phyloP scores from a whole-genome alignment of 2,888 invertebrate species.

The Dryocosmus kuriphilus region DNA sequence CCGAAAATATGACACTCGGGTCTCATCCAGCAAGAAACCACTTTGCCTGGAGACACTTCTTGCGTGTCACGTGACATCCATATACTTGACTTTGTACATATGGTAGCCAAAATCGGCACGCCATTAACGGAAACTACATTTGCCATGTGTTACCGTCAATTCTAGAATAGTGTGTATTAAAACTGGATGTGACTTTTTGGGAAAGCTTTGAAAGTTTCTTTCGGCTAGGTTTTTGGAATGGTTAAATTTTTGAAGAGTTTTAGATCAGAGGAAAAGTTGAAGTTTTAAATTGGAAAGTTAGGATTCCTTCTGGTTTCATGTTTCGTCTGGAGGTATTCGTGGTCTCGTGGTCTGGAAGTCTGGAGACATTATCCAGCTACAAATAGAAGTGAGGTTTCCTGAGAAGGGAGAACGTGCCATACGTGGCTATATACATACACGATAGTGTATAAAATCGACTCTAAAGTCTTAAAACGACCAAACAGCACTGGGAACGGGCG shows the following conservation, averaged over 20 bases:
- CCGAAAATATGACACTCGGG: conserved; percentile 65
- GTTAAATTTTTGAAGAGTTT: not conserved
- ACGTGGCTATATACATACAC: conserved; percentile 51
- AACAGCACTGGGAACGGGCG: conserved; percentile 57
- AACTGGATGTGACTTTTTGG: not conserved
- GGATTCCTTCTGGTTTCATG: not conserved
- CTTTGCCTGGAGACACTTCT: conserved; percentile 59
- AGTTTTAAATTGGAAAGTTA: not conserved
- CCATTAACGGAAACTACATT: conserved; percentile 61
- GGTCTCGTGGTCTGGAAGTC: conserved; percentile 35
- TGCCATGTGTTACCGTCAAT: conserved; percentile 67
- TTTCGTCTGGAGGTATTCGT: conserved; percentile 32
- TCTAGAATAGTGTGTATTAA: not conserved
- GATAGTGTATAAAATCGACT: conserved; percentile 43
- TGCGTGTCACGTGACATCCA: conserved; percentile 29
- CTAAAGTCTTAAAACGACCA: conserved; percentile 49
- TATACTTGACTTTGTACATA: conserved; percentile 42
- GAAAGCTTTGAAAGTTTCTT: too few relatives aligned
- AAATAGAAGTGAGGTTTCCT: conserved; percentile 62
- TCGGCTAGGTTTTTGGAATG: too few relatives aligned
- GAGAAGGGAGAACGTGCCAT: conserved; percentile 60
- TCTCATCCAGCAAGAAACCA: conserved; percentile 59
- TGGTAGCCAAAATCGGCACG: conserved; percentile 22
- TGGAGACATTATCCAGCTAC: conserved; percentile 48
- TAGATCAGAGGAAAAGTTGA: not conserved